These are phyloP conservation scores for Manis javanica DNA, from an alignment of 2,797 vertebrate species.

Conservation along the genomic window DNA sequence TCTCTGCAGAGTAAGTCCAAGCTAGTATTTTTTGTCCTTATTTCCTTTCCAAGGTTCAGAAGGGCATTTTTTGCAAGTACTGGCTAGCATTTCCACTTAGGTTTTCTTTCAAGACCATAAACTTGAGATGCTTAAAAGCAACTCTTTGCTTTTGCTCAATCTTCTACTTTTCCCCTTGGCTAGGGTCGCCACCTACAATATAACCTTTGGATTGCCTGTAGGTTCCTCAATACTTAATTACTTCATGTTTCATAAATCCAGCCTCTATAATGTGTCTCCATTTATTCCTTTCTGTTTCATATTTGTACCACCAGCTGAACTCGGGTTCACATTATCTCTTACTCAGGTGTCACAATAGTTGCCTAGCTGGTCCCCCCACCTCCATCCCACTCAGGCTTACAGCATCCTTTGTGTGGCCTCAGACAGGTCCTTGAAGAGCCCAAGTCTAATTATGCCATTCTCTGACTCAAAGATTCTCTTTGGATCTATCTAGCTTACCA, in stretches of 20 bases:
- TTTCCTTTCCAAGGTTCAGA: not conserved
- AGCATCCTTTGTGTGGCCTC: not conserved
- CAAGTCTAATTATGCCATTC: not conserved
- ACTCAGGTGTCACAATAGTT: not conserved
- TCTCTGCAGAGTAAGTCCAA: not conserved
- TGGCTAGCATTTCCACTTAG: not conserved
- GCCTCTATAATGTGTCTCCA: not conserved
- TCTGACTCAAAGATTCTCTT: not conserved
- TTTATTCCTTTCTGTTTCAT: not conserved
- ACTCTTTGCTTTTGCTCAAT: not conserved
- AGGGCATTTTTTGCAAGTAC: not conserved
- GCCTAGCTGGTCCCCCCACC: not conserved
- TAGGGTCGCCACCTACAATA: not conserved
- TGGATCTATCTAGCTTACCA: not conserved
- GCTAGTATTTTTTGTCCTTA: not conserved
- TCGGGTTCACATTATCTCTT: not conserved
- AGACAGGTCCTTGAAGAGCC: not conserved
- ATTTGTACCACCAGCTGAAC: not conserved
- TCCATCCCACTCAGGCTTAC: not conserved
- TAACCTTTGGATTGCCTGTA: not conserved
- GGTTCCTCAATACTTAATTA: not conserved
- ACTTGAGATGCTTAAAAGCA: not conserved
- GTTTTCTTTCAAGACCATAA: not conserved
- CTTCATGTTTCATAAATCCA: not conserved
- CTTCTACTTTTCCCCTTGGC: not conserved